These are phyloP conservation scores for Oncorhynchus gorbuscha DNA, from an alignment of 2,113 vertebrate genomes.

Conservation along the genomic window DNA sequence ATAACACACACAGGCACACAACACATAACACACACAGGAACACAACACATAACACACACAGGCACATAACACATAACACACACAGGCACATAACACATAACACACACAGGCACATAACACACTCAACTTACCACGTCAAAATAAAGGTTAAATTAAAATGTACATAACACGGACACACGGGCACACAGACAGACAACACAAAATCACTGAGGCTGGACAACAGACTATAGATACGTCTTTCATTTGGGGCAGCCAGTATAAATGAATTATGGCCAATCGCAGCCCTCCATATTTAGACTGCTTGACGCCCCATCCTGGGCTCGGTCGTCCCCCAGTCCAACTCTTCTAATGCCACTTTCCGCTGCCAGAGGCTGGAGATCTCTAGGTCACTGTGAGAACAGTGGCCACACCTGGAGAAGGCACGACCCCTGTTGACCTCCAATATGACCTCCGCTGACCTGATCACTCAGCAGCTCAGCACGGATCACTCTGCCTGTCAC, in stretches of 20 bases:
- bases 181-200: constrained; percentile 25
- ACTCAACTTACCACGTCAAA: no score
- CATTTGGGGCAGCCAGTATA: constrained; percentile 75
- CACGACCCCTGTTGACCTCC: constrained; percentile 62
- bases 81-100: no score
- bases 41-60: constrained; percentile 32
- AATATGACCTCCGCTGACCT: constrained; percentile 31
- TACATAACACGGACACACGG: constrained; percentile 44
- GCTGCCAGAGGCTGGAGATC: constrained; percentile 76
- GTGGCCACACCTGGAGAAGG: constrained; percentile 69
- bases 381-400: constrained; percentile 60
- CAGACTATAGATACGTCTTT: constrained; percentile 68
- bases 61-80: background rate
- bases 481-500: constrained; percentile 62
- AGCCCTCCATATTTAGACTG: constrained; percentile 78
- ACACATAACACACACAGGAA: no score
- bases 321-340: constrained; percentile 63
- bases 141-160: no score
- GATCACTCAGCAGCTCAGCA: constrained; percentile 34
- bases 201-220: constrained; percentile 60
- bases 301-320: constrained; percentile 73
- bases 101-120: no score
- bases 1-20: no score
- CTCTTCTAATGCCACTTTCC: constrained; percentile 79
- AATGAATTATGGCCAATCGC: constrained; percentile 77